Conservation (phyloP, 2,113 vertebrate species). For the Tychaedon coryphoeus region DNA sequence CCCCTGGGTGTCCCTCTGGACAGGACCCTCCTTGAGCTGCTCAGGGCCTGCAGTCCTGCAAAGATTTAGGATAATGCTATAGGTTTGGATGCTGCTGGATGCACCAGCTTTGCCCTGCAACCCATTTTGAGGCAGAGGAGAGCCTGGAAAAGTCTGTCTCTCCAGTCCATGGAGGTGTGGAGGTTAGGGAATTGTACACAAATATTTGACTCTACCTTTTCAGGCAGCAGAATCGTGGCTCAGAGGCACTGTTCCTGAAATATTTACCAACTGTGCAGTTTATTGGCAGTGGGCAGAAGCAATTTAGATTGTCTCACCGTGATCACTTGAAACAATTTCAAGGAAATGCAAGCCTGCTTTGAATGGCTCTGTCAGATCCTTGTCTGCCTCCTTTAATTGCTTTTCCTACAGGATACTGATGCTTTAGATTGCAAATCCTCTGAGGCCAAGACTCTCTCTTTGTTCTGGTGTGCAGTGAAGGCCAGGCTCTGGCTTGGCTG, state of each 20-base stretch:
- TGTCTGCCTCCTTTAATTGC: conserved; percentile 45
- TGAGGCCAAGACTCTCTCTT: not conserved
- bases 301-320: not conserved
- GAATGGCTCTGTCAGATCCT: conserved; percentile 26
- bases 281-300: not conserved
- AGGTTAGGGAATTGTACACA: not conserved
- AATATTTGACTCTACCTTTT: not conserved
- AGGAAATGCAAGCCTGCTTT: not conserved
- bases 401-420: conserved; percentile 40
- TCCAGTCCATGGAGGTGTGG: not conserved
- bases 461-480: not conserved
- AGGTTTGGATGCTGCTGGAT: not conserved
- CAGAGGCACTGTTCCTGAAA: not conserved
- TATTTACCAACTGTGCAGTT: not conserved
- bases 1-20: not conserved
- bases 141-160: not conserved
- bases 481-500: not conserved
- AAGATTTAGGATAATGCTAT: not conserved
- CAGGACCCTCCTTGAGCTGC: not conserved
- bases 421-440: conserved; percentile 7
- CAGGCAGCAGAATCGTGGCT: not conserved
- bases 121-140: not conserved
- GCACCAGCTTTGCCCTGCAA: not conserved
- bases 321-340: conserved; percentile 2
- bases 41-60: not conserved